These are phyloP conservation scores for Ceratina australensis DNA, from an alignment of 1,140 invertebrate genomes.

Conservation along the genomic window DNA sequence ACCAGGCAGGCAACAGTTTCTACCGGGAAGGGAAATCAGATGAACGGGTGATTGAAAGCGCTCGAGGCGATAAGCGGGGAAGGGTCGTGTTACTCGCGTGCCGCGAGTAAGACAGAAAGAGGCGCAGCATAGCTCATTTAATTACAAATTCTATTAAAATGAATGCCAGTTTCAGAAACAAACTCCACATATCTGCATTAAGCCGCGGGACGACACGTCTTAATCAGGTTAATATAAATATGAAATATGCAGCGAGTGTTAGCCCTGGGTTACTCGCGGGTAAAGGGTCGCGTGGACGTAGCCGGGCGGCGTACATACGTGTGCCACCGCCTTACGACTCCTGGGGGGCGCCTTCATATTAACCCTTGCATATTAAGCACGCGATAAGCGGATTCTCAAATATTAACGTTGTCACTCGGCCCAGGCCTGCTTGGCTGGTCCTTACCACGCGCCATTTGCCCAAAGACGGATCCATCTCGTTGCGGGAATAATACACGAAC, in stretches of 20 bases:
- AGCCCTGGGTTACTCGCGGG: slow-evolving; percentile 65
- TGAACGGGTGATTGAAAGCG: slow-evolving; percentile 9
- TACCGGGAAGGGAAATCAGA: background rate
- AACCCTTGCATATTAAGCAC: slow-evolving; percentile 76
- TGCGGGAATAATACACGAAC: slow-evolving; percentile 54
- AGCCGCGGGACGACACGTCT: slow-evolving; percentile 76
- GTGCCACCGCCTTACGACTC: slow-evolving; percentile 73
- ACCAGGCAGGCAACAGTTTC: too few relatives aligned
- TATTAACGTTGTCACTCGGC: slow-evolving; percentile 71
- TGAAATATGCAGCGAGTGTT: slow-evolving; percentile 79
- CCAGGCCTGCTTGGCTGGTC: slow-evolving; percentile 53
- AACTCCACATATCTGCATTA: slow-evolving; percentile 80
- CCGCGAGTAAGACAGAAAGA: slow-evolving; percentile 60
- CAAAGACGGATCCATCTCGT: slow-evolving; percentile 63
- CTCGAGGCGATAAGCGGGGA: slow-evolving; percentile 9
- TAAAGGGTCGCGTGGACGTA: slow-evolving; percentile 67
- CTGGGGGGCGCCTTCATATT: slow-evolving; percentile 75
- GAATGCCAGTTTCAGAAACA: slow-evolving; percentile 79
- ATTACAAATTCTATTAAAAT: slow-evolving; percentile 80
- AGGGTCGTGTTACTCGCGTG: background rate
- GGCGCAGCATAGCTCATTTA: slow-evolving; percentile 75
- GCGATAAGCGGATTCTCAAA: slow-evolving; percentile 74
- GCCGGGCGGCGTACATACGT: slow-evolving; percentile 60
- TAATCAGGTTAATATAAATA: slow-evolving; percentile 81
- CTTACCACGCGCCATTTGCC: slow-evolving; percentile 59